Evolutionary conservation across 2,113 vertebrate species (phyloP).

Genomic region (Hemichromis elongatus): DNA sequence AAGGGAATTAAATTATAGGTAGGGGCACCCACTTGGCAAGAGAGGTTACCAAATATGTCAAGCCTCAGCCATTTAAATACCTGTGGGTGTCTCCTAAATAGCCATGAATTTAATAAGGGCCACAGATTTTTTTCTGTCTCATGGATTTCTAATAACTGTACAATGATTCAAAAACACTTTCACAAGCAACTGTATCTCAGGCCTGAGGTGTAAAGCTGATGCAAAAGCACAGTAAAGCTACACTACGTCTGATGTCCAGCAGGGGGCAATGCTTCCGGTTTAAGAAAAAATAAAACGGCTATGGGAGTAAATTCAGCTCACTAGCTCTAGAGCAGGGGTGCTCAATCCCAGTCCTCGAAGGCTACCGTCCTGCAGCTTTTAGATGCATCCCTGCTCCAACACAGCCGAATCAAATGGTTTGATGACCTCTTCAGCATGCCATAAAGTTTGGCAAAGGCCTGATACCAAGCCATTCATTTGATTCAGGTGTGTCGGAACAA

Average conservation of each 20-base stretch:
- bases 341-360: too few species aligned
- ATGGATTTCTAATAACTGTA: neutral
- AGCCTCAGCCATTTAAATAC: constrained; percentile 46
- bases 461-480: too few species aligned
- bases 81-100: constrained; percentile 38
- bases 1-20: constrained; percentile 53
- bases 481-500: too few species aligned
- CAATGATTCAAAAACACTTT: neutral
- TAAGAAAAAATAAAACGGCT: neutral
- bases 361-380: too few species aligned
- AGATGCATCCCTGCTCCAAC: too few species aligned
- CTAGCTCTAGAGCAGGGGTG: neutral
- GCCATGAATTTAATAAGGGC: constrained; percentile 28
- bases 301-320: neutral
- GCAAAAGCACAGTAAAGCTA: neutral
- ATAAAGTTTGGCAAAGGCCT: too few species aligned
- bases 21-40: constrained; percentile 1
- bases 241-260: neutral
- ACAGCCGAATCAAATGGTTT: too few species aligned
- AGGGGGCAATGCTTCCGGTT: neutral
- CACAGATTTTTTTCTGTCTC: constrained; percentile 17
- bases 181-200: neutral
- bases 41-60: constrained; percentile 48
- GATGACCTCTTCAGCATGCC: too few species aligned
- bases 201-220: neutral